Evolutionary conservation across 2,113 vertebrate genomes (phyloP).

Genomic region (human (Homo sapiens)): GRCh38 chr6:36091501-36092000

Average conservation of each 20-base stretch:
- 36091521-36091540: slow-evolving; percentile 63
- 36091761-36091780: background rate
- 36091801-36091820: background rate
- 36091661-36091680: background rate
- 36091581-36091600: background rate
- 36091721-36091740: slow-evolving; percentile 45
- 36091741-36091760: background rate
- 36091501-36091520: background rate
- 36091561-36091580: slow-evolving; percentile 56
- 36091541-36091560: slow-evolving; percentile 45
- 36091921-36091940: slow-evolving; percentile 61
- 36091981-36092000: slow-evolving; percentile 87
- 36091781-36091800: background rate
- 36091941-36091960: slow-evolving; percentile 42
- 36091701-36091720: slow-evolving; percentile 36
- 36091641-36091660: background rate
- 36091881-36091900: slow-evolving; percentile 67
- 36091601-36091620: background rate
- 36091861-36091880: slow-evolving; percentile 67
- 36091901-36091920: slow-evolving; percentile 46
- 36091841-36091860: too few relatives aligned
- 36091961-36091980: slow-evolving; percentile 37
- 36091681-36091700: slow-evolving; percentile 73
- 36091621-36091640: background rate
- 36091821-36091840: background rate